A percentile compares a stretch with the other conserved stretches of the same genome.
These are phyloP conservation scores for Helicoverpa zea DNA, from an alignment of 1,140 invertebrate species.

Conservation along the genomic window DNA sequence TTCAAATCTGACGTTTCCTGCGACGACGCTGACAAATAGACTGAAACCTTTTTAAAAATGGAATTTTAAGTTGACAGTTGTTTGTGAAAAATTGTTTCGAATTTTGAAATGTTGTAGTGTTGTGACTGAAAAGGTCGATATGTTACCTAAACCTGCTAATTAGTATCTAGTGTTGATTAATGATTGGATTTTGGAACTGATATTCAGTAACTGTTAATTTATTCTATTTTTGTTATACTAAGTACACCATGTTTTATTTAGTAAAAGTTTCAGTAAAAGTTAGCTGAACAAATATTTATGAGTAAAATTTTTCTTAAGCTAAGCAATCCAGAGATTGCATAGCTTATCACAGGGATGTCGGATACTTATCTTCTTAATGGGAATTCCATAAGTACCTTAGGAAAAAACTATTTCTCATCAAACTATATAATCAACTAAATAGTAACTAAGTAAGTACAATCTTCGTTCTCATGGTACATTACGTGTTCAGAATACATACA, in stretches of 20 bases:
- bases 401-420: neutral
- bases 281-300: too few species aligned
- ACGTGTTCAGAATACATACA: constrained; percentile 10
- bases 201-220: constrained; percentile 21
- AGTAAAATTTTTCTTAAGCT: too few species aligned
- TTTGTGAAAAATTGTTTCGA: constrained; percentile 40
- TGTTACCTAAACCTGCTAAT: constrained; percentile 25
- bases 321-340: too few species aligned
- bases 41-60: constrained; percentile 22
- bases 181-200: neutral
- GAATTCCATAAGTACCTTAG: too few species aligned
- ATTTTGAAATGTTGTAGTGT: constrained; percentile 9
- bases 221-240: neutral
- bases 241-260: too few species aligned
- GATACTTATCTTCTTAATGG: too few species aligned
- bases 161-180: constrained; percentile 12
- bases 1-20: constrained; percentile 61
- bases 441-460: neutral
- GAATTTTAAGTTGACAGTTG: constrained; percentile 40
- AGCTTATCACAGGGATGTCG: too few species aligned
- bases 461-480: neutral
- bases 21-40: constrained; percentile 55
- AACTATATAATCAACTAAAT: neutral
- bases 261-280: too few species aligned
- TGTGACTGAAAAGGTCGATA: constrained; percentile 25